Evolutionary conservation across 2,113 vertebrate species (phyloP).

Genomic region (Entelurus aequoreus): DNA sequence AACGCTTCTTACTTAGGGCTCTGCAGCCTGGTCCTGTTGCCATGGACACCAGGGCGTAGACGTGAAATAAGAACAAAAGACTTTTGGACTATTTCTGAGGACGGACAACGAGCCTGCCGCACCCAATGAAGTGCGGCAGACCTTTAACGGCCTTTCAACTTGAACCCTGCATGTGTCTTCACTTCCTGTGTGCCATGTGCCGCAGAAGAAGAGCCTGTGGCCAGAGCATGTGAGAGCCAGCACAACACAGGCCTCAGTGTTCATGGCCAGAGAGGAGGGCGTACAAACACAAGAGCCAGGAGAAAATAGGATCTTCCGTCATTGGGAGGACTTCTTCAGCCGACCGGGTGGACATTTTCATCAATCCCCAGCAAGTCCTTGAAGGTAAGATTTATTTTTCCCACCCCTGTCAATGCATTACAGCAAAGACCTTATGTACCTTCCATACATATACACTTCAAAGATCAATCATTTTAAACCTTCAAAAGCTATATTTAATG

Average conservation of each 20-base stretch:
- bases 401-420: too few relatives aligned
- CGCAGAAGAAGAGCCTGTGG: constrained; percentile 56
- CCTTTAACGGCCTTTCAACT: constrained; percentile 47
- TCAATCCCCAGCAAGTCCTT: not conserved
- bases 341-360: not conserved
- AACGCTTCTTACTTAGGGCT: constrained; percentile 19
- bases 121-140: not conserved
- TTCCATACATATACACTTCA: too few relatives aligned
- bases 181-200: constrained; percentile 64
- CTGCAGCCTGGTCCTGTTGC: constrained; percentile 50
- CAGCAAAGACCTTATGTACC: too few relatives aligned
- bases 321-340: constrained; percentile 30
- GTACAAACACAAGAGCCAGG: constrained; percentile 34
- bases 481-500: too few relatives aligned
- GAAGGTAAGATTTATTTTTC: constrained; percentile 33
- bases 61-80: constrained; percentile 17
- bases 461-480: too few relatives aligned
- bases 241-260: constrained; percentile 54
- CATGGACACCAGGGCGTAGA: constrained; percentile 47
- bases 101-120: not conserved
- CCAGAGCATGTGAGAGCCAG: constrained; percentile 57
- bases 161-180: constrained; percentile 34
- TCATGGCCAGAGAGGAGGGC: constrained; percentile 21
- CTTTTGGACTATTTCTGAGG: too few relatives aligned
- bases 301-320: constrained; percentile 51